Base-by-base conservation (phyloP, 2,888 invertebrate genomes). In the Synanthedon myopaeformis region DNA sequence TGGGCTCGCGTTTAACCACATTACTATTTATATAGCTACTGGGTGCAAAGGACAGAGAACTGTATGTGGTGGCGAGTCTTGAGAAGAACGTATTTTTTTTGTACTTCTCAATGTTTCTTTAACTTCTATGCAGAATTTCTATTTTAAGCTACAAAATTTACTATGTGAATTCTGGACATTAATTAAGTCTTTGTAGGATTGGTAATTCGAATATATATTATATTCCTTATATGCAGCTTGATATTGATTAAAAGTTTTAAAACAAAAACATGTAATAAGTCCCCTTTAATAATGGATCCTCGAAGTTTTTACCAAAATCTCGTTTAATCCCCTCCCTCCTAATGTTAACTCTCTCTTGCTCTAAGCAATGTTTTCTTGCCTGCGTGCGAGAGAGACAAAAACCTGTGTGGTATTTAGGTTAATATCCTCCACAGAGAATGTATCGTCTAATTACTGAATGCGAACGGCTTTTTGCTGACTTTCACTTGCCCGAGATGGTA, bases 391-490 rank as follows among this genome's bases (percentile, higher is more conserved):
- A 64, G 58, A 59, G 63, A 68, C 64, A 71, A 70, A 73, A 69
- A 73, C 66, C 59, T 51, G 56, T 51, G 56, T 62, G 64, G 63
- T 69, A 74, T 77, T 76, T 71, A 68, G 68, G 70, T 70, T 76
- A 77, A 77, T 76, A 70, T 66, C 70, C 68, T 61, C 60, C 63
- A 57, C 57, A 35, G 69, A 70, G 67, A 72, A 76, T 72, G 74
- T 76, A 76, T 76, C 67, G 72, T 68, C 73, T 79, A 78, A 79
- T 80, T 80, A 78, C 67, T 60, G 64, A 60, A 64, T 69, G 70
- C 65, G 65, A 63, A 65, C 58, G 58, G 61, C 59, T 70, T 70
- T 67, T 68, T 66, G 59, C 59, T 59, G 58, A 57, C 59, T 59
- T 60, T 60, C 61, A 59, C 58, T 49, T 49, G 19, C 19, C 17